Evolutionary conservation across 1,140 invertebrate species (phyloP).

Genomic region (Phortica variegata): DNA sequence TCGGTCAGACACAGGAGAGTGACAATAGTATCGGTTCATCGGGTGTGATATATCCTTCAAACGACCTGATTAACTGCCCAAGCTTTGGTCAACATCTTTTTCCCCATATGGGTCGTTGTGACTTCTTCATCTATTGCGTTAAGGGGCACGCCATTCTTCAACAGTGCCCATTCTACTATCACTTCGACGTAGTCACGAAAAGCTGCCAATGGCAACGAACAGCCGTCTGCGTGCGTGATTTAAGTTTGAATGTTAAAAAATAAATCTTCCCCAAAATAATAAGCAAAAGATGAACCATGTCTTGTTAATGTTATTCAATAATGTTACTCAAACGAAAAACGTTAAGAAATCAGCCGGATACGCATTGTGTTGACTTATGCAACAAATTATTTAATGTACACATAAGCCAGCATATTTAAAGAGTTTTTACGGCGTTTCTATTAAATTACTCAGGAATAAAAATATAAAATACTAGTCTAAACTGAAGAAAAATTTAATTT

Average conservation of each 20-base stretch:
- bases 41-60: conserved; percentile 2
- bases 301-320: too few relatives aligned
- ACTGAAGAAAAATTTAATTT: too few relatives aligned
- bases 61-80: conserved; percentile 40
- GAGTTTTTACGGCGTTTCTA: too few relatives aligned
- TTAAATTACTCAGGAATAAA: too few relatives aligned
- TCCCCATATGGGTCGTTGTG: conserved; percentile 46
- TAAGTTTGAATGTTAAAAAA: conserved; percentile 21
- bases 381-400: too few relatives aligned
- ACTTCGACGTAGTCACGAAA: conserved; percentile 40
- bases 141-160: conserved; percentile 47
- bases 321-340: too few relatives aligned
- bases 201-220: conserved; percentile 39
- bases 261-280: too few relatives aligned
- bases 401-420: too few relatives aligned
- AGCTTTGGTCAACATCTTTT: conserved; percentile 44
- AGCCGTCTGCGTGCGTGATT: conserved; percentile 41
- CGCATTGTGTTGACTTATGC: too few relatives aligned
- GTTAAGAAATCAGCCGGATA: too few relatives aligned
- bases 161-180: conserved; percentile 48
- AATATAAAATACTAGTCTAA: too few relatives aligned
- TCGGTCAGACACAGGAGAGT: conserved; percentile 1
- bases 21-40: neutral
- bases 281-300: too few relatives aligned
- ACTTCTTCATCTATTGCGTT: conserved; percentile 51